A percentile compares a stretch with the other conserved stretches of the same genome.
Conservation (phyloP, 2,113 vertebrate species). For the Opisthocomus hoazin region DNA sequence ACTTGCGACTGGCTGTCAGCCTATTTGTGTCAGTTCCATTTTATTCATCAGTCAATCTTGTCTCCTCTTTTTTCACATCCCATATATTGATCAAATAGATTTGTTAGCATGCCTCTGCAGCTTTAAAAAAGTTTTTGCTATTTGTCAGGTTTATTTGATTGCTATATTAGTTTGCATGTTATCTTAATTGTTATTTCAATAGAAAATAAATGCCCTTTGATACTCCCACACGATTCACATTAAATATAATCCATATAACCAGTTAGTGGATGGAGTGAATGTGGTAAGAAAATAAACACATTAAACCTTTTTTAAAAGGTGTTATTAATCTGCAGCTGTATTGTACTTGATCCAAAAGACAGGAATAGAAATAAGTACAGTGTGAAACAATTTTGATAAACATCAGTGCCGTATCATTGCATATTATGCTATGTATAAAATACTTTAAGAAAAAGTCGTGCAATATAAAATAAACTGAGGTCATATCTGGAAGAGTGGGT, state of each 20-base stretch:
- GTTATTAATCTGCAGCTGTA: conserved; percentile 14
- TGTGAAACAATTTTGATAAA: conserved; percentile 59
- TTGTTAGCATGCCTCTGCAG: conserved; percentile 63
- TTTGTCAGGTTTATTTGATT: conserved; percentile 68
- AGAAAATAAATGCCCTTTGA: conserved; percentile 64
- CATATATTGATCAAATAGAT: conserved; percentile 79
- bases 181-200: conserved; percentile 72
- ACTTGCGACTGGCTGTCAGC: conserved; percentile 80
- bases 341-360: neutral
- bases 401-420: conserved; percentile 55
- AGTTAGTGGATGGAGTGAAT: neutral
- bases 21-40: conserved; percentile 81
- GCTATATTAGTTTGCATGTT: conserved; percentile 52
- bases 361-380: conserved; percentile 2
- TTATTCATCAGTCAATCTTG: conserved; percentile 80
- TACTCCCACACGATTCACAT: conserved; percentile 46
- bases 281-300: conserved; percentile 44
- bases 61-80: conserved; percentile 71
- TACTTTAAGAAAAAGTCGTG: conserved; percentile 3
- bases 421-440: conserved; percentile 55
- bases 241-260: conserved; percentile 47
- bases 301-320: conserved; percentile 14
- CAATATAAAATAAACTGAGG: conserved; percentile 46
- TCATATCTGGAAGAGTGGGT: conserved; percentile 33
- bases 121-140: conserved; percentile 60